phyloP scores from a whole-genome alignment of 2,113 vertebrate genomes.

The Platichthys stellatus region DNA sequence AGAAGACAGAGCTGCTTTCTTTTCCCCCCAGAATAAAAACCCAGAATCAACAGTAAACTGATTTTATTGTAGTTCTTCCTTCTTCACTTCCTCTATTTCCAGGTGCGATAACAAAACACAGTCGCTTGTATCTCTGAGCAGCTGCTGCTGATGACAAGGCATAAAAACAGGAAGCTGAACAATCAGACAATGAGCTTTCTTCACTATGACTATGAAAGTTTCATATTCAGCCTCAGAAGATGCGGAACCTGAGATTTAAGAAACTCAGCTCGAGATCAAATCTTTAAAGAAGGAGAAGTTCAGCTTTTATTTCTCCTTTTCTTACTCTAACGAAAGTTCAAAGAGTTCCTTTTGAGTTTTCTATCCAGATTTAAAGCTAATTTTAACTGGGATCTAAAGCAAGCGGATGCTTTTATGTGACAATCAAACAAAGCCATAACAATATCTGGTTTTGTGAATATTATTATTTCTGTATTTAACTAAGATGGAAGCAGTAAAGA shows the following conservation, averaged over 20 bases:
- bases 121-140: neutral
- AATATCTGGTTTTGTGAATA: no score
- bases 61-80: neutral
- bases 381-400: no score
- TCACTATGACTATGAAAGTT: neutral
- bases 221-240: neutral
- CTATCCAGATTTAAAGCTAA: no score
- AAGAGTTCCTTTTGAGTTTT: neutral
- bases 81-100: slow-evolving; percentile 50
- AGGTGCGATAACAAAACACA: slow-evolving; percentile 33
- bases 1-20: neutral
- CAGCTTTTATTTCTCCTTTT: neutral
- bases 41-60: neutral
- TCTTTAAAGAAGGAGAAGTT: neutral
- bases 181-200: slow-evolving; percentile 12
- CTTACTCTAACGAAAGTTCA: neutral
- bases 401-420: no score
- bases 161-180: slow-evolving; percentile 4
- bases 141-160: neutral
- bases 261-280: neutral
- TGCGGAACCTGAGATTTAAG: neutral
- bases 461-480: no score
- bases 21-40: neutral
- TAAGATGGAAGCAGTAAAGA: no score
- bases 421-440: no score